Percentiles rank a stretch among this genome's conserved stretches.
Evolutionary conservation across 2,888 invertebrate genomes (phyloP).

Genomic region (Pseudoips prasinana): DNA sequence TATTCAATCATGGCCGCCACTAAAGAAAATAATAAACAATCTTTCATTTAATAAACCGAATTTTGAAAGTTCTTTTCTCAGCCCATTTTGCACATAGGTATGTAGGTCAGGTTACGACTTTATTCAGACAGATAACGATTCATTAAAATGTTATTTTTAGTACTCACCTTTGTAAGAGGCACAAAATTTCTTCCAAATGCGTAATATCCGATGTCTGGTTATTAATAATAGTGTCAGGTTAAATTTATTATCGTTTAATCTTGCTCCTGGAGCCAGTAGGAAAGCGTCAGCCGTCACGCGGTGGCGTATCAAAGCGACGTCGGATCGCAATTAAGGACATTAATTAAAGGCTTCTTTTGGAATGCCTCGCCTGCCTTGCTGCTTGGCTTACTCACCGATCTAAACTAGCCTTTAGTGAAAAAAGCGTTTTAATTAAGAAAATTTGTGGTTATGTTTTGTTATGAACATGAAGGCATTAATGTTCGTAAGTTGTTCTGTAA

Average conservation of each 20-base stretch:
- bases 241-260: conserved; percentile 26
- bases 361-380: conserved; percentile 34
- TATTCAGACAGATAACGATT: too few relatives aligned
- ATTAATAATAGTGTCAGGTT: conserved; percentile 17
- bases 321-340: conserved; percentile 71
- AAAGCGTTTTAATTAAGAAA: conserved; percentile 70
- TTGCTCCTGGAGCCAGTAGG: conserved; percentile 11
- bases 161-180: too few relatives aligned
- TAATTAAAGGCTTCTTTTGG: conserved; percentile 68
- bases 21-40: too few relatives aligned
- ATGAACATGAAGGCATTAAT: conserved; percentile 20
- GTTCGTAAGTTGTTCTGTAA: conserved; percentile 17
- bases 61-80: too few relatives aligned
- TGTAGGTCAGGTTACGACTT: too few relatives aligned
- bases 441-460: conserved; percentile 44
- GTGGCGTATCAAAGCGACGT: conserved; percentile 54
- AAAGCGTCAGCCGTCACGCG: conserved; percentile 24
- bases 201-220: conserved; percentile 6
- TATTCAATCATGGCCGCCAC: too few relatives aligned
- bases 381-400: conserved; percentile 34
- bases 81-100: too few relatives aligned
- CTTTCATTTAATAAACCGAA: too few relatives aligned
- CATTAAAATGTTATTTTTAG: too few relatives aligned
- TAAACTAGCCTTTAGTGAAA: conserved; percentile 67
- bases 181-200: too few relatives aligned